These are phyloP conservation scores for Sparus aurata DNA, from an alignment of 2,797 vertebrate genomes.

Conservation along the genomic window DNA sequence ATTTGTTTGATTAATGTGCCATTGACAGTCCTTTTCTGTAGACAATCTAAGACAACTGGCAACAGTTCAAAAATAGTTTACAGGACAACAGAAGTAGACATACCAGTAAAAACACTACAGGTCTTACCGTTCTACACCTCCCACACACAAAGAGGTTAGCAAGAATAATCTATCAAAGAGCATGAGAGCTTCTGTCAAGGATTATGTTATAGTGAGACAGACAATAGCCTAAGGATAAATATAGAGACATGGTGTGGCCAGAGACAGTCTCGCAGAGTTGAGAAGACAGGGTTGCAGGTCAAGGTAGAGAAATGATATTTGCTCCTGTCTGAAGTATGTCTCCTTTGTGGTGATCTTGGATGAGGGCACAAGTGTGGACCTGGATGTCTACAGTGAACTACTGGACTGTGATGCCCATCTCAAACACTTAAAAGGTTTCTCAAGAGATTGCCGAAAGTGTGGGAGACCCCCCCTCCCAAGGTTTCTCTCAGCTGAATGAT, in stretches of 20 bases:
- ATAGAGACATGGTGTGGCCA: not conserved
- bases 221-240: conserved; percentile 4
- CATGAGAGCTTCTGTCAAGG: not conserved
- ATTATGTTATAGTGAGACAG: not conserved
- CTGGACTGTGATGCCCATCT: not conserved
- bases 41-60: too few species aligned
- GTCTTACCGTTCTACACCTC: not conserved
- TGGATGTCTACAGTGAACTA: not conserved
- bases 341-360: not conserved
- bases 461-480: not conserved
- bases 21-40: too few species aligned
- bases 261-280: not conserved
- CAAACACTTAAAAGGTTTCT: not conserved
- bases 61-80: not conserved
- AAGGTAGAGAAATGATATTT: conserved; percentile 6
- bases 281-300: conserved; percentile 17
- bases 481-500: not conserved
- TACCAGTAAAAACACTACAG: not conserved
- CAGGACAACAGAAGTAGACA: not conserved
- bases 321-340: not conserved
- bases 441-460: not conserved
- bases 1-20: too few species aligned
- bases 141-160: not conserved
- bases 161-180: conserved; percentile 1
- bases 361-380: not conserved